Conservation (phyloP, 2,888 invertebrate genomes). For the Linnaemya tessellans region DNA sequence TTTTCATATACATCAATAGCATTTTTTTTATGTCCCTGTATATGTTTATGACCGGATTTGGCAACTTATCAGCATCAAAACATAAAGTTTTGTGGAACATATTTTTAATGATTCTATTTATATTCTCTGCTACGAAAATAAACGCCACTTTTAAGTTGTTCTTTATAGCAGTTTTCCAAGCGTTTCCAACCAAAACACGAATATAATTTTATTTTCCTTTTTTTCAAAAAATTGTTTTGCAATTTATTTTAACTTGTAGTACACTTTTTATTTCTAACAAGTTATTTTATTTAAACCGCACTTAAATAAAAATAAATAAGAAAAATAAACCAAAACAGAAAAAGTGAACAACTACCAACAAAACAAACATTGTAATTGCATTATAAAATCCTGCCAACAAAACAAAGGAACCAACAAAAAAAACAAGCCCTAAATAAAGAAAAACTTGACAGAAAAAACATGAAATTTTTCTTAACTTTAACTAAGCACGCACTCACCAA, state of each 20-base stretch:
- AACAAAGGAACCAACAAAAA: neutral
- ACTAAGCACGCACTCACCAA: neutral
- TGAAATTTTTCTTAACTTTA: constrained; percentile 31
- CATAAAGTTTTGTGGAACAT: neutral
- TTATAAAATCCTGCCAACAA: constrained; percentile 56
- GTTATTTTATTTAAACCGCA: constrained; percentile 50
- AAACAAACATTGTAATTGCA: constrained; percentile 66
- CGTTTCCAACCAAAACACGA: constrained; percentile 19
- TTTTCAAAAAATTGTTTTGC: constrained; percentile 32
- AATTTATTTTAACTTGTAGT: constrained; percentile 13
- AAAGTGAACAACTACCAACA: constrained; percentile 27
- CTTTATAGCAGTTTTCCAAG: constrained; percentile 16
- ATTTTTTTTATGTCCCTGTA: neutral
- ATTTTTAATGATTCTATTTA: constrained; percentile 20
- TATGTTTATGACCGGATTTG: neutral
- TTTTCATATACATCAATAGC: no score
- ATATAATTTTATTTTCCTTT: constrained; percentile 16
- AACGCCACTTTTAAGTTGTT: neutral
- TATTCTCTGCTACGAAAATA: neutral
- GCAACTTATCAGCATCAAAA: neutral
- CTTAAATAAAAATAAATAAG: constrained; percentile 23
- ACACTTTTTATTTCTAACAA: constrained; percentile 40
- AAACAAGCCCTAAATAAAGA: constrained; percentile 3
- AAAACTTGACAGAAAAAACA: constrained; percentile 14
- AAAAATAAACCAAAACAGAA: neutral